Base-by-base conservation (phyloP, 2,113 vertebrate genomes). In the Colinus virginianus region DNA sequence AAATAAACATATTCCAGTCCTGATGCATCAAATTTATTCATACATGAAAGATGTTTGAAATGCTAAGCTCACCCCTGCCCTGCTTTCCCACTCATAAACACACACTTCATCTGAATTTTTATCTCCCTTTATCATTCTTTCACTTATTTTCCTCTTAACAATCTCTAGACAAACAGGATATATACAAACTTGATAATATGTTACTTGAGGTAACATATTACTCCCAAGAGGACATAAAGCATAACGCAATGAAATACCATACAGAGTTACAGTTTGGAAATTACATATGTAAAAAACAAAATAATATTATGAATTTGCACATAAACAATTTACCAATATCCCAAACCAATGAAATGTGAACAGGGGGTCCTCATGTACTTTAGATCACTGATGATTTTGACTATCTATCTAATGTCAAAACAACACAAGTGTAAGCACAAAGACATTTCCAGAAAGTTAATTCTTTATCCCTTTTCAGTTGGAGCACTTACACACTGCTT, bases 401-500 rank as follows among this genome's bases (percentile, higher is more conserved):
- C 32, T 55, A n/a, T 75, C 17, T 40, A 62, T 6, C 8, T 38
- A 53, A 77, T 30, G n/a, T 28, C 46, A 92, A 87, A 79, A 80
- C 25, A 67, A 25, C 63, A 79, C 28, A 62, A 77, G 12, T 51
- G 6, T 69, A 79, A 84, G 36, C 56, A 32, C 34, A 34, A 68
- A 46, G 40, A 56, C 10, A 67, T 67, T 92, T 88, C 68, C 51
- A 51, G 40, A 59, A 96, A 68, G 36, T 56, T 12, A 43, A 74
- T 77, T 56, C 59, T 84, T 68, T 22, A 20, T 55, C 88, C 45
- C 45, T 58, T 10, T 6, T 93, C 90, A 90, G 68, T 61, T 94
- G 49, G 28, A 61, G 62, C 53, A 88, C 93, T 96, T 97, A 90
- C 78, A 84, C 18, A 5, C 75, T 53, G 58, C 84, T 94, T 91